phyloP scores from a whole-genome alignment of 2,888 invertebrate species.

The Campoplex nolae region DNA sequence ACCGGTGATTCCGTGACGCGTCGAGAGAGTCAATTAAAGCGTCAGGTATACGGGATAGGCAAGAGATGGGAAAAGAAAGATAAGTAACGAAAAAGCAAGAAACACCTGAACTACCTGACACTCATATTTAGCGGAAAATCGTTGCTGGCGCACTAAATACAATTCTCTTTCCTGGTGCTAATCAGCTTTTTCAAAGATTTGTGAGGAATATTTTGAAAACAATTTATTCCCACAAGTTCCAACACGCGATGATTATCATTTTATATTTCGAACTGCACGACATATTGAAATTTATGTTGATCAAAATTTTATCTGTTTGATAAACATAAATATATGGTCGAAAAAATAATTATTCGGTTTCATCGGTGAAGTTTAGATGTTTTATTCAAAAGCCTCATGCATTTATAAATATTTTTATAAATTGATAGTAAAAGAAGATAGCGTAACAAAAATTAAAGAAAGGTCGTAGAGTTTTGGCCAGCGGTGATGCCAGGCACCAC shows the following conservation, averaged over 20 bases:
- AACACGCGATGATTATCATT: neutral
- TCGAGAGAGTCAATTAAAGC: slow-evolving; percentile 56
- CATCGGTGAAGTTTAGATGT: neutral
- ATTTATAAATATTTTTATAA: neutral
- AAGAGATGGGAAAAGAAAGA: neutral
- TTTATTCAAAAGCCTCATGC: neutral
- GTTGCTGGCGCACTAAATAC: slow-evolving; percentile 1
- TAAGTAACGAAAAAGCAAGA: neutral
- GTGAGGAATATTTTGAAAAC: neutral
- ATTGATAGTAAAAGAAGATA: neutral
- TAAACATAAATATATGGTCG: neutral
- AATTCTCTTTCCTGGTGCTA: neutral
- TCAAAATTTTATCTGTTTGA: neutral
- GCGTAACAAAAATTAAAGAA: too few relatives aligned
- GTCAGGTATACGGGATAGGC: neutral
- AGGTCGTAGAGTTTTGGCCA: too few relatives aligned
- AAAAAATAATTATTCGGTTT: neutral
- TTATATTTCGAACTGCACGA: too few relatives aligned
- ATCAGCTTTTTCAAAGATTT: neutral
- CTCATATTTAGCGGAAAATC: slow-evolving; percentile 18
- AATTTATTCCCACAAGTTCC: neutral
- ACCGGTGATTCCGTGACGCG: slow-evolving; percentile 54
- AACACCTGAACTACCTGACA: slow-evolving; percentile 25
- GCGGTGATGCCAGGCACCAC: too few relatives aligned
- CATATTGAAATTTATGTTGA: neutral